Conservation (phyloP, 2,888 invertebrate species). For the Rhogogaster chlorosoma region DNA sequence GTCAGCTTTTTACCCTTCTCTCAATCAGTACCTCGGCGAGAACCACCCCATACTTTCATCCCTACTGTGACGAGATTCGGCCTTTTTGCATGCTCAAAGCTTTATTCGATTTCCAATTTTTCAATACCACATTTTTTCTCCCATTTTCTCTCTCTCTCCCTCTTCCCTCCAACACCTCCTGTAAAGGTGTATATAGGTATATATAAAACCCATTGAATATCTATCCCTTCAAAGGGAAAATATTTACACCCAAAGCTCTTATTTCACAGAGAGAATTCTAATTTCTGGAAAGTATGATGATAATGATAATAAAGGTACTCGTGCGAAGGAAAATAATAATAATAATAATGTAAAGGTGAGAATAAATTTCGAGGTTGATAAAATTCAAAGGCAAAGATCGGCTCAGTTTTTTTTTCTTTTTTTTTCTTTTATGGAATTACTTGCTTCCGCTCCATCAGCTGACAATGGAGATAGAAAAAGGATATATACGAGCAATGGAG, state of each 20-base stretch:
- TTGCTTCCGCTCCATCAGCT: slow-evolving; percentile 22
- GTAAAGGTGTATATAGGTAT: neutral
- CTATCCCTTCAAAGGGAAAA: neutral
- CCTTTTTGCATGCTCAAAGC: slow-evolving; percentile 30
- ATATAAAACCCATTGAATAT: neutral
- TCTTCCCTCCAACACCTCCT: neutral
- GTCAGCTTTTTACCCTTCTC: slow-evolving; percentile 45
- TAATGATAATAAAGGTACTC: neutral
- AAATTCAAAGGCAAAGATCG: neutral
- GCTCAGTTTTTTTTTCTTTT: neutral
- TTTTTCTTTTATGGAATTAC: slow-evolving; percentile 11
- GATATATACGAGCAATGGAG: neutral
- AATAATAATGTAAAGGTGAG: neutral
- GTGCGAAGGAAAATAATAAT: neutral
- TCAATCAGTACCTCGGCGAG: slow-evolving; percentile 35
- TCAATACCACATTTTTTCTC: neutral
- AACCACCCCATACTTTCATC: slow-evolving; percentile 15
- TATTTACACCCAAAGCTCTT: neutral
- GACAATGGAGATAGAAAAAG: slow-evolving; percentile 21
- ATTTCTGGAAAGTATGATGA: neutral
- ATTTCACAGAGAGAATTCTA: neutral
- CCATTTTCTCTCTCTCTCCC: neutral
- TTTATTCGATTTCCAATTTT: neutral
- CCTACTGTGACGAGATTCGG: slow-evolving; percentile 24
- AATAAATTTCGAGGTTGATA: slow-evolving; percentile 23